phyloP scores from a whole-genome alignment of 2,113 vertebrate genomes.

The Oncorhynchus masou region DNA sequence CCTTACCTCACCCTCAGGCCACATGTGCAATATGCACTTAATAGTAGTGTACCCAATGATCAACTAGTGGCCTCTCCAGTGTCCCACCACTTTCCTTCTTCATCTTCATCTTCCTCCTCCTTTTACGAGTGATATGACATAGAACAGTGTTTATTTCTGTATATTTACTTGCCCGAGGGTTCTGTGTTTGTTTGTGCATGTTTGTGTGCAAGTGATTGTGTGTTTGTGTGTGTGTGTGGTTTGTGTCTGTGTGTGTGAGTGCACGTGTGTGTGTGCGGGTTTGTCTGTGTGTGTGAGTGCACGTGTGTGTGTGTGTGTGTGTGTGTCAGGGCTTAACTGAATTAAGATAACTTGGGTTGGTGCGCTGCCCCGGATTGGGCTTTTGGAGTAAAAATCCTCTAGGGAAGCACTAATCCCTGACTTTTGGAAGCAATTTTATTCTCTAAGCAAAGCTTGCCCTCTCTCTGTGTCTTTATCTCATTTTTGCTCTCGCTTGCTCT shows the following conservation, averaged over 20 bases:
- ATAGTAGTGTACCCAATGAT: background rate
- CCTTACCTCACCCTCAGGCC: too few species aligned
- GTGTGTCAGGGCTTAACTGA: slow-evolving; percentile 61
- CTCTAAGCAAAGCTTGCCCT: slow-evolving; percentile 67
- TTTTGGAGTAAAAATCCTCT: slow-evolving; percentile 72
- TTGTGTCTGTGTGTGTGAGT: background rate
- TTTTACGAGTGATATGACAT: background rate
- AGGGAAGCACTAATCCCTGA: slow-evolving; percentile 73
- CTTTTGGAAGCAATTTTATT: slow-evolving; percentile 66
- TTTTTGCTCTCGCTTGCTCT: background rate
- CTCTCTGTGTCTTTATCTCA: background rate
- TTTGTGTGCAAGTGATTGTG: slow-evolving; percentile 2
- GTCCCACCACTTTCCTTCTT: background rate
- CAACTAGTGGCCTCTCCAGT: background rate
- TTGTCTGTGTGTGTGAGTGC: slow-evolving; percentile 7
- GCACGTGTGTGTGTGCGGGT: slow-evolving; percentile 10
- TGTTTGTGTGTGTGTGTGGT: slow-evolving; percentile 2
- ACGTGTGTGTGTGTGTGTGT: slow-evolving; percentile 10
- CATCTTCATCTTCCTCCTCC: background rate
- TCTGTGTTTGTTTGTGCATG: background rate
- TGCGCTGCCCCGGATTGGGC: slow-evolving; percentile 68
- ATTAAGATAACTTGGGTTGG: slow-evolving; percentile 65
- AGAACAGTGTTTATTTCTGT: background rate
- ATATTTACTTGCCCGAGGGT: too few species aligned
- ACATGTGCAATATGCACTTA: too few species aligned